phyloP scores from a whole-genome alignment of 2,113 vertebrate species.

The Phalacrocorax aristotelis region DNA sequence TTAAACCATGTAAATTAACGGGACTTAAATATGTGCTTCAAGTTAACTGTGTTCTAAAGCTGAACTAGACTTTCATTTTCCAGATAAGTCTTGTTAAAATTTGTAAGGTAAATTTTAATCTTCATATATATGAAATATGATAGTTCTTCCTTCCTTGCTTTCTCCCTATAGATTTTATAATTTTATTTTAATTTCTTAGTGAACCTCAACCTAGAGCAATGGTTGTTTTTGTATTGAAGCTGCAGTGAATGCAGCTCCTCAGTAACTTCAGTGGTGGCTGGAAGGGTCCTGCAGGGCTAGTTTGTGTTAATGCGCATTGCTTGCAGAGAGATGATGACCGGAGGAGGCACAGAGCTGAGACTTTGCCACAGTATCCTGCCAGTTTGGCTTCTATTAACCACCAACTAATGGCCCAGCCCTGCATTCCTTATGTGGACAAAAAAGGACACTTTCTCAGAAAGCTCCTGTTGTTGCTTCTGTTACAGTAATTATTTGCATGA shows the following conservation, averaged over 20 bases:
- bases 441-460: not conserved
- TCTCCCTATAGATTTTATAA: not conserved
- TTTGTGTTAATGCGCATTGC: not conserved
- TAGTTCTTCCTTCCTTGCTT: not conserved
- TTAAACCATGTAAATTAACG: not conserved
- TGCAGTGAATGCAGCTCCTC: conserved; percentile 14
- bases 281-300: conserved; percentile 6
- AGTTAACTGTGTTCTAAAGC: not conserved
- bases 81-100: not conserved
- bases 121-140: not conserved
- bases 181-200: conserved; percentile 41
- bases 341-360: not conserved
- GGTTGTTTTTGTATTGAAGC: conserved; percentile 9
- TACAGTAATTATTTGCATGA: not conserved
- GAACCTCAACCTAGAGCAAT: conserved; percentile 27
- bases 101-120: not conserved
- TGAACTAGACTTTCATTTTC: not conserved
- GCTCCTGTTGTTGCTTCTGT: not conserved
- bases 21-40: not conserved
- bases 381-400: not conserved
- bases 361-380: not conserved
- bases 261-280: not conserved
- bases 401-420: not conserved
- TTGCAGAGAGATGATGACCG: not conserved
- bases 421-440: not conserved